phyloP scores from a whole-genome alignment of 2,113 vertebrate species.

The Dasyornis broadbenti region DNA sequence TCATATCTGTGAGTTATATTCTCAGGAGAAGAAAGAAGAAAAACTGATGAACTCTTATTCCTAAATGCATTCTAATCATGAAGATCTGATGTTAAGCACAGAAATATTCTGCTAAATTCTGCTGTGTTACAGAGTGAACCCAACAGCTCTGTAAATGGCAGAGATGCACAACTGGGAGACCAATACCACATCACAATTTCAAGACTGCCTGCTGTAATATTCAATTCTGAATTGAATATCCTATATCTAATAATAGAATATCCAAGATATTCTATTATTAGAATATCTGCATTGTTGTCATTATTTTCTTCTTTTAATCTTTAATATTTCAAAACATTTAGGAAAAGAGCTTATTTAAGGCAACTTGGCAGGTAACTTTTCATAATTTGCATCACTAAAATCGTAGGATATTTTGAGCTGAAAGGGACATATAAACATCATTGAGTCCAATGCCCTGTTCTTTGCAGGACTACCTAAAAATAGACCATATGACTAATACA shows the following conservation, averaged over 20 bases:
- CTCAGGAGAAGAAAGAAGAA: not conserved
- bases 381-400: not conserved
- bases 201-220: not conserved
- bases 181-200: not conserved
- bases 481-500: rapidly evolving
- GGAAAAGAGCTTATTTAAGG: not conserved
- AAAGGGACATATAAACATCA: not conserved
- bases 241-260: no score
- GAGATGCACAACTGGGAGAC: not conserved
- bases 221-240: not conserved
- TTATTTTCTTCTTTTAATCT: not conserved
- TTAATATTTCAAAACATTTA: not conserved
- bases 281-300: not conserved
- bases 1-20: not conserved
- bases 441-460: not conserved
- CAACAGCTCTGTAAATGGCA: not conserved
- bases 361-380: not conserved
- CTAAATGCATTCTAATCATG: not conserved
- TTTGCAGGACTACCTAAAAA: not conserved
- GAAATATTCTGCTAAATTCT: not conserved
- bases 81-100: not conserved
- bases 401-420: not conserved
- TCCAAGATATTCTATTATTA: not conserved
- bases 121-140: not conserved
- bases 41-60: not conserved